A percentile compares a stretch with the other conserved stretches of the same genome.
These are phyloP conservation scores for Grapholita molesta DNA, from an alignment of 1,140 invertebrate genomes.

Conservation along the genomic window DNA sequence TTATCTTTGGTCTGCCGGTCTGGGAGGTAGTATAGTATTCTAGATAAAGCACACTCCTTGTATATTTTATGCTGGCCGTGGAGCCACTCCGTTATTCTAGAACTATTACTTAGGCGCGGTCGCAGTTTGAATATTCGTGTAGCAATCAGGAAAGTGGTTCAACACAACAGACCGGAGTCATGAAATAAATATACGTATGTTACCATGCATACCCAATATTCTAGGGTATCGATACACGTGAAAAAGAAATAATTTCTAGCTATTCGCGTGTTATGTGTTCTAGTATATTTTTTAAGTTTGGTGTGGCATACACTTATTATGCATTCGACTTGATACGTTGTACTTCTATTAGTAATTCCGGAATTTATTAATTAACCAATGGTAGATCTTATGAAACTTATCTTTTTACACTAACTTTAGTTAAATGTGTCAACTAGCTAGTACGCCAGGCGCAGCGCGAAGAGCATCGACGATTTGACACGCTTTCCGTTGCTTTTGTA, in stretches of 20 bases:
- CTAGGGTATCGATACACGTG: too few species aligned
- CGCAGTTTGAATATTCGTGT: slow-evolving; percentile 35
- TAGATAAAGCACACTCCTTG: background rate
- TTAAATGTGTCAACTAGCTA: background rate
- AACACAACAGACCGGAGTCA: background rate
- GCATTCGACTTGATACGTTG: too few species aligned
- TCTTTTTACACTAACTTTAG: too few species aligned
- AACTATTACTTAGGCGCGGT: slow-evolving; percentile 9
- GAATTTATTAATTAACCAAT: too few species aligned
- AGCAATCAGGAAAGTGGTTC: slow-evolving; percentile 24
- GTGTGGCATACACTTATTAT: too few species aligned
- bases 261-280: too few species aligned
- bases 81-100: slow-evolving; percentile 6
- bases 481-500: background rate
- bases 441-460: background rate
- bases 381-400: too few species aligned
- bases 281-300: too few species aligned
- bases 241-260: too few species aligned
- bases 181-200: background rate
- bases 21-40: background rate
- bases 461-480: background rate
- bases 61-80: background rate
- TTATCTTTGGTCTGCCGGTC: too few species aligned
- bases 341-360: too few species aligned
- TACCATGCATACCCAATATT: background rate